Conservation (phyloP, 2,113 vertebrate species). For the Podarcis raffonei region DNA sequence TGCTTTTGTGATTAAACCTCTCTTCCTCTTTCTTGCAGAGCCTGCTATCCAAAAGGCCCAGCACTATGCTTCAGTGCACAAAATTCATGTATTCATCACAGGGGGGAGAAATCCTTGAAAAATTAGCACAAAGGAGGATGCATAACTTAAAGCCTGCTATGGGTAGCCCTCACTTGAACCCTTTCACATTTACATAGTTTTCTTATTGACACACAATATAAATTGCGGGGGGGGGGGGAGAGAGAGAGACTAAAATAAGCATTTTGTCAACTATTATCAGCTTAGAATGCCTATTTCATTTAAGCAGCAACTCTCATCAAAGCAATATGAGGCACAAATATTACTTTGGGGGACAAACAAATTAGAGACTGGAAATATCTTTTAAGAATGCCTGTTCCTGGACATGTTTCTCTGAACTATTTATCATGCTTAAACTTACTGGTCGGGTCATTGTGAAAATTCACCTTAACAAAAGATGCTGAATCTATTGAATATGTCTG, state of each 20-base stretch:
- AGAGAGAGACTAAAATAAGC: conserved; percentile 11
- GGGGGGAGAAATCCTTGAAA: conserved; percentile 57
- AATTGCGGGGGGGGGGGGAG: background rate
- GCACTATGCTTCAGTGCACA: conserved; percentile 72
- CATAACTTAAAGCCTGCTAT: conserved; percentile 55
- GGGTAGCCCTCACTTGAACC: conserved; percentile 62
- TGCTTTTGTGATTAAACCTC: conserved; percentile 75
- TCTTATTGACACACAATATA: conserved; percentile 34
- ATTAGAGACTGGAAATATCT: background rate
- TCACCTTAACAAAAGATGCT: background rate
- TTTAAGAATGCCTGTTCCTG: background rate
- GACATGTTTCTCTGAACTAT: background rate
- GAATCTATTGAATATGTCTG: background rate
- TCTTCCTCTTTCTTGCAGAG: conserved; percentile 71
- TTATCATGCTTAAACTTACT: conserved; percentile 26
- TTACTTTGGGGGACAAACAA: conserved; percentile 13
- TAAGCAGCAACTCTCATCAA: conserved; percentile 4
- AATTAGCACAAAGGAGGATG: conserved; percentile 65
- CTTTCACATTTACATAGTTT: conserved; percentile 60
- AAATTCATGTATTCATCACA: conserved; percentile 75
- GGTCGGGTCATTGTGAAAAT: background rate
- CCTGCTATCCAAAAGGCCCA: conserved; percentile 62
- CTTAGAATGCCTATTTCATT: conserved; percentile 27
- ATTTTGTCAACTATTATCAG: conserved; percentile 38
- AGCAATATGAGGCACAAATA: background rate